Evolutionary conservation across 2,113 vertebrate genomes (phyloP), one percentile per base, ranked within the genome.

Genomic region (Cyphomyrus discorhynchus): DNA sequence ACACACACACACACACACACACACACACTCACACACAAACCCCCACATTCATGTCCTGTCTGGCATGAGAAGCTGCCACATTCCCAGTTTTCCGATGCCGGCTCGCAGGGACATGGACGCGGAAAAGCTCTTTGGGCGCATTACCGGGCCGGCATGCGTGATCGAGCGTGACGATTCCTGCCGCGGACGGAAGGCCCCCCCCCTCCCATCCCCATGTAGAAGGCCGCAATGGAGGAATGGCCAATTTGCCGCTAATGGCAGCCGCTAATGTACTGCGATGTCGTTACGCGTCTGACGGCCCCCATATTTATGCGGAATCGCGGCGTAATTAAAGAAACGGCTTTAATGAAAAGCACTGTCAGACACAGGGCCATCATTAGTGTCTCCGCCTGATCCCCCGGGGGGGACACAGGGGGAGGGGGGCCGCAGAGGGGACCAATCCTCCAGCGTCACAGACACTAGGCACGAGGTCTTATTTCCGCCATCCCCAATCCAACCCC

Each of bases 291-390:
- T 90, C 89, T 49, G 91, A 91, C 91, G 90, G 94, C 88, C 90
- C 90, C 91, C 92, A 91, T 93, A 93, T 94, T 94, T 93, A 93
- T 93, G 92, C 90, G 92, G 93, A 94, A 92, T 93, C 90, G 93
- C 92, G 84, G 90, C 92, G 93, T 94, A 95, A 95, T 95, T 95
- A 95, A 95, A 94, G 92, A 91, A 94, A 92, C 87, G 82, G 88
- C 91, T 93, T 88, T 93, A 95, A 94, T 92, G 91, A 92, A 89
- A 91, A 93, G 91, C 92, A 91, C 90, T 93, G 93, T 93, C 93
- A 93, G 92, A 89, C 46, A 27, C 58, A 31, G 82, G 70, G 56
- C 89, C 88, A 89, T 93, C 91, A 94, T 93, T 93, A 93, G 86
- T 92, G 87, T 47, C 80, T 85, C 58, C 1, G 47, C 17, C 80